Conservation (phyloP, 2,888 invertebrate genomes). For the Spilosoma lubricipeda region DNA sequence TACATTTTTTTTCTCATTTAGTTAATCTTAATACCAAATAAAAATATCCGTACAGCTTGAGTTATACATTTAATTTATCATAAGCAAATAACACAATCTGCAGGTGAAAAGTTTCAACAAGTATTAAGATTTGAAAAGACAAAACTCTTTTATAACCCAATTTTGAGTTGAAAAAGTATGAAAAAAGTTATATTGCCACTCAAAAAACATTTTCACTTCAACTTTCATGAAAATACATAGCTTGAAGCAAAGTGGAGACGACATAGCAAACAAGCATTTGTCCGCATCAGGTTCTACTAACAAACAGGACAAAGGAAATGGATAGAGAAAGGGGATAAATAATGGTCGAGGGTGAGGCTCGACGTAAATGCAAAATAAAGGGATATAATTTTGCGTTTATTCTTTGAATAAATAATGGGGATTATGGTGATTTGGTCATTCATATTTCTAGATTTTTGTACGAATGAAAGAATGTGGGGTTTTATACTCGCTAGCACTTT, state of each 20-base stretch:
- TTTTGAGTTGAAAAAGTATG: conserved; percentile 48
- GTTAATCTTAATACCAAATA: background rate
- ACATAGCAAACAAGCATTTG: conserved; percentile 71
- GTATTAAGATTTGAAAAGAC: conserved; percentile 28
- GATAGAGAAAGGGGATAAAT: conserved; percentile 73
- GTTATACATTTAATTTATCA: conserved; percentile 36
- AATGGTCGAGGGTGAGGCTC: conserved; percentile 60
- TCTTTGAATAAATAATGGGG: conserved; percentile 50
- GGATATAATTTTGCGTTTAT: conserved; percentile 49
- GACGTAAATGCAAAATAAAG: conserved; percentile 56
- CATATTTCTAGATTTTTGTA: conserved; percentile 42
- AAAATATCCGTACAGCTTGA: background rate
- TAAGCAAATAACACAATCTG: conserved; percentile 41
- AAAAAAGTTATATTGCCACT: conserved; percentile 60
- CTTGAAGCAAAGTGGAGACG: conserved; percentile 56
- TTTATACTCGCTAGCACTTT: conserved; percentile 16
- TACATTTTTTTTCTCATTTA: too few species aligned
- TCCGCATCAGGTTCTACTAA: conserved; percentile 66
- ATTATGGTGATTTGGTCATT: conserved; percentile 47
- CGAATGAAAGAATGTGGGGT: conserved; percentile 21
- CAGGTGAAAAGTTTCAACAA: conserved; percentile 34
- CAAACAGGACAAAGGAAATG: conserved; percentile 75
- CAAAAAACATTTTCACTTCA: conserved; percentile 53
- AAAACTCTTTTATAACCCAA: conserved; percentile 36
- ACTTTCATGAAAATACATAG: conserved; percentile 62